These are phyloP conservation scores for Amniataba percoides DNA, from an alignment of 2,797 vertebrate species.

Conservation along the genomic window DNA sequence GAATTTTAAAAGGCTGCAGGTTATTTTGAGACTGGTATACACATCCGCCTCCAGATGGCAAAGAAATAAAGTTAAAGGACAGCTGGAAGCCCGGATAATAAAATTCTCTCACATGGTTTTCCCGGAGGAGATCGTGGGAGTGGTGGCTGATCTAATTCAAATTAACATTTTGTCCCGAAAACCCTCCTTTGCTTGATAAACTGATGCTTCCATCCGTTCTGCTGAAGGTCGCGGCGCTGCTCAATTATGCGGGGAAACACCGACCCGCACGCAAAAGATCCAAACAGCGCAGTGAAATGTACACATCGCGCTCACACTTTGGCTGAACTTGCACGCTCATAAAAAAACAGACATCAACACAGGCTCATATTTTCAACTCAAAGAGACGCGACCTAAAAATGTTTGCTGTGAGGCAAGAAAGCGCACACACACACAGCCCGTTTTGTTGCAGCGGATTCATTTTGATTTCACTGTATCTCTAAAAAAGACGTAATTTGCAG, in stretches of 20 bases:
- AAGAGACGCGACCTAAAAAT: background rate
- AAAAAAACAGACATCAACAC: constrained; percentile 21
- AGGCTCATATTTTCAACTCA: background rate
- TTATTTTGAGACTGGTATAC: constrained; percentile 56
- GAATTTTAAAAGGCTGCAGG: constrained; percentile 31
- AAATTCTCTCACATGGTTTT: constrained; percentile 52
- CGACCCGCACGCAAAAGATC: background rate
- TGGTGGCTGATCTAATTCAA: constrained; percentile 47
- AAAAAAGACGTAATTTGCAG: background rate
- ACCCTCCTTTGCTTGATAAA: constrained; percentile 13
- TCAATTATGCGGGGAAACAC: constrained; percentile 9
- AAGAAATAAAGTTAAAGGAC: constrained; percentile 61
- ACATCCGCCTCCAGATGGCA: constrained; percentile 57
- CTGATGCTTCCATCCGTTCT: background rate
- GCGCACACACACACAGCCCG: background rate
- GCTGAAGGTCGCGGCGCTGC: constrained; percentile 13
- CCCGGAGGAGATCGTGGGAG: constrained; percentile 47
- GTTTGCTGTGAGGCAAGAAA: background rate
- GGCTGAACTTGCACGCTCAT: constrained; percentile 28
- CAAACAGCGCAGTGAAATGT: background rate
- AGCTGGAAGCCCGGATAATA: constrained; percentile 54
- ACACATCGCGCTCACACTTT: constrained; percentile 10
- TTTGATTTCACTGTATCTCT: background rate
- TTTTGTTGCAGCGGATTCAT: background rate
- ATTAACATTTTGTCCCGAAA: constrained; percentile 47